Evolutionary conservation across 2,797 vertebrate species (phyloP).

Genomic region (Sebastiscus tertius): DNA sequence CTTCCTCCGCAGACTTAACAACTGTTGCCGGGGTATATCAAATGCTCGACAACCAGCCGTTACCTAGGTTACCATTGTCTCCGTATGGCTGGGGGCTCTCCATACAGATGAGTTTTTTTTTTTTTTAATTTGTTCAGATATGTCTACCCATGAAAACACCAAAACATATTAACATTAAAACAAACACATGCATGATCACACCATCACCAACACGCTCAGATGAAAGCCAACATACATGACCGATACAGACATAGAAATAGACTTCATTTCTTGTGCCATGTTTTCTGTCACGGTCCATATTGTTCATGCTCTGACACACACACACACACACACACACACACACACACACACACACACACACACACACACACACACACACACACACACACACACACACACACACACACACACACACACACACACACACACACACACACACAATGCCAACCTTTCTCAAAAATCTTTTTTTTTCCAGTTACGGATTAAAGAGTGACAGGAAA

Average conservation of each 20-base stretch:
- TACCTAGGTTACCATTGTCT: constrained; percentile 73
- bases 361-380: no score
- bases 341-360: no score
- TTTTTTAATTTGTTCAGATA: constrained; percentile 40
- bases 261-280: not conserved
- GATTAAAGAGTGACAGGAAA: not conserved
- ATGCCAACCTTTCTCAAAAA: not conserved
- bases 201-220: not conserved
- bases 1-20: constrained; percentile 57
- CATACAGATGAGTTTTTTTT: constrained; percentile 19
- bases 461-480: not conserved
- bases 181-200: not conserved
- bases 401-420: not conserved
- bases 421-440: not conserved
- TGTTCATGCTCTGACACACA: constrained; percentile 3
- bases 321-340: not conserved
- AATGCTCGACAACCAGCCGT: constrained; percentile 59
- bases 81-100: constrained; percentile 22
- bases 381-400: no score
- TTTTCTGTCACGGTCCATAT: constrained; percentile 12
- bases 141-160: constrained; percentile 15
- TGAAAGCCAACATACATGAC: not conserved
- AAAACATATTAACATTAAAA: constrained; percentile 8
- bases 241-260: not conserved
- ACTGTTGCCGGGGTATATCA: constrained; percentile 69